Conservation (phyloP, 2,113 vertebrate genomes). For the Aleadryas rufinucha region DNA sequence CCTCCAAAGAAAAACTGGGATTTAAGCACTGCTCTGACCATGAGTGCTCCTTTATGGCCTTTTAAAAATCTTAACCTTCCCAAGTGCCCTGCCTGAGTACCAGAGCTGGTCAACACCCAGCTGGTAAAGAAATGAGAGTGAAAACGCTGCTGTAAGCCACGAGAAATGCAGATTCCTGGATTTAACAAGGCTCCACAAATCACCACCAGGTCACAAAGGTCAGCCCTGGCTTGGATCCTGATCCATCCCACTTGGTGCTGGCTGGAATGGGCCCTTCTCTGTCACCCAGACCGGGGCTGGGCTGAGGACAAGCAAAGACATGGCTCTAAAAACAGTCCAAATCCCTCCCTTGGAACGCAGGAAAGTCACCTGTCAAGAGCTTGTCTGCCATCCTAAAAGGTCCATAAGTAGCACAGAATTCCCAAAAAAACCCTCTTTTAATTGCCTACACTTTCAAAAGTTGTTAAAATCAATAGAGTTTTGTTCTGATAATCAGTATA, state of each 20-base stretch:
- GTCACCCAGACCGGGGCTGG: not conserved
- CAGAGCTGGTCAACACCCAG: not conserved
- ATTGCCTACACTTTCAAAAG: rapidly evolving
- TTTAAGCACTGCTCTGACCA: not conserved
- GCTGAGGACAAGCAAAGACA: not conserved
- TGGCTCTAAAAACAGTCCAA: not conserved
- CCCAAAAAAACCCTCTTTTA: rapidly evolving
- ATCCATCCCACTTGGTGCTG: not conserved
- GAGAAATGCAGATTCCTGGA: not conserved
- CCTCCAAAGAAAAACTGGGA: not conserved
- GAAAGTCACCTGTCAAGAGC: not conserved
- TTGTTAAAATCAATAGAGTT: not conserved
- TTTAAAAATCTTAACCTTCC: not conserved
- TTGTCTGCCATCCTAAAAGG: not conserved
- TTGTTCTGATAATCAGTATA: too few species aligned
- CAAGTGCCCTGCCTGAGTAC: rapidly evolving
- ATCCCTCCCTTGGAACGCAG: not conserved
- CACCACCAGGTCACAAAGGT: not conserved
- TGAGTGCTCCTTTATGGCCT: not conserved
- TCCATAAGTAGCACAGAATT: not conserved
- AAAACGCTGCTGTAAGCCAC: not conserved
- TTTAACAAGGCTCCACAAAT: not conserved
- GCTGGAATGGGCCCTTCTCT: not conserved
- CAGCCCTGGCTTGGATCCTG: not conserved
- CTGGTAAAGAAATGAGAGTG: not conserved